These are phyloP conservation scores for Heteronetta atricapilla DNA, from an alignment of 2,113 vertebrate species.

Conservation along the genomic window DNA sequence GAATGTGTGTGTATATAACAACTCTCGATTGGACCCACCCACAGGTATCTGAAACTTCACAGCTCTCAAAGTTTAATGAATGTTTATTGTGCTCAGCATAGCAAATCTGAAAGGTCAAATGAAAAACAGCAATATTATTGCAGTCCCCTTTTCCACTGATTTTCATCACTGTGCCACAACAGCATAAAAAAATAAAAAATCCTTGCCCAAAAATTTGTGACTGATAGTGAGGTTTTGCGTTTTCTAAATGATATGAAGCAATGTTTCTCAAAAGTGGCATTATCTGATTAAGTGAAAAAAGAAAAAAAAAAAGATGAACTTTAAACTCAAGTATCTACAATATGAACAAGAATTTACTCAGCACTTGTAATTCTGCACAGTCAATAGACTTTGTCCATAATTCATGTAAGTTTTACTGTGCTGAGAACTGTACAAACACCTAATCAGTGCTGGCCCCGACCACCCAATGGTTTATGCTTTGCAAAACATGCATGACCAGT, in stretches of 20 bases:
- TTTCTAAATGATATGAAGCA: not conserved
- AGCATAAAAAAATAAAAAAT: not conserved
- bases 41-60: constrained; percentile 4
- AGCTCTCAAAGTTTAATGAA: constrained; percentile 46
- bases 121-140: not conserved
- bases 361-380: not conserved
- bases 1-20: constrained; percentile 26
- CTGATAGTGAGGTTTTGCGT: not conserved
- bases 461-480: accelerated
- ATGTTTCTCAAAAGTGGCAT: not conserved
- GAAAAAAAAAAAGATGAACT: not conserved
- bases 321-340: not conserved
- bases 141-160: not conserved
- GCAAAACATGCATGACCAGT: accelerated
- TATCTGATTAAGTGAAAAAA: not conserved
- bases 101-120: constrained; percentile 35
- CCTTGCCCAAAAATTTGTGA: not conserved
- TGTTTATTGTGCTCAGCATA: constrained; percentile 7
- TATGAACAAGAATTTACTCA: not conserved
- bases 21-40: not conserved
- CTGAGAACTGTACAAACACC: not conserved
- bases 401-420: not conserved
- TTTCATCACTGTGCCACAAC: not conserved
- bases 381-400: not conserved
- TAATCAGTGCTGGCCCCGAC: accelerated